Conservation (phyloP, 2,888 invertebrate species). For the Hyalella azteca region DNA sequence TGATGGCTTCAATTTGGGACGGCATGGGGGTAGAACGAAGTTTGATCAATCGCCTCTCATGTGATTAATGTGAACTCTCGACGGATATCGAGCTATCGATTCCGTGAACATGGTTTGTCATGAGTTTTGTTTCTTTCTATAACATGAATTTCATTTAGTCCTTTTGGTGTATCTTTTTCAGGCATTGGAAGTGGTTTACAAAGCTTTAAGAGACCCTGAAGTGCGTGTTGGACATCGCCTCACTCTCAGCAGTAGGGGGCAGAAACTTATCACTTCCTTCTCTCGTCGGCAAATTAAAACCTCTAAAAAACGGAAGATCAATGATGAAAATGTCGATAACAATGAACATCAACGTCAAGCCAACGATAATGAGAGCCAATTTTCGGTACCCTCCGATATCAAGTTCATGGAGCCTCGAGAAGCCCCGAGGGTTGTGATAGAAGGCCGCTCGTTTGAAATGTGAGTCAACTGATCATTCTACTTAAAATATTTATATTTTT, state of each 20-base stretch:
- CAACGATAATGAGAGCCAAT: neutral
- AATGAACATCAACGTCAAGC: neutral
- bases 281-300: slow-evolving; percentile 59
- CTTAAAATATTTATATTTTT: too few relatives aligned
- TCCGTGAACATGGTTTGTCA: too few relatives aligned
- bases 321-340: neutral
- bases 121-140: too few relatives aligned
- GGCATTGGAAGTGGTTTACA: slow-evolving; percentile 62
- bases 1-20: too few relatives aligned
- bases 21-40: too few relatives aligned
- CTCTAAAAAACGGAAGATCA: neutral
- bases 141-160: too few relatives aligned
- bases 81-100: too few relatives aligned
- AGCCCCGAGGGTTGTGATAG: slow-evolving; percentile 48
- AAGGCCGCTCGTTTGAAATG: slow-evolving; percentile 45
- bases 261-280: slow-evolving; percentile 62
- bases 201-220: slow-evolving; percentile 62
- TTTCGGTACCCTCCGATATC: neutral
- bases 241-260: slow-evolving; percentile 63
- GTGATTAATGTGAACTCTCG: too few relatives aligned
- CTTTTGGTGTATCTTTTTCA: slow-evolving; percentile 55
- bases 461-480: too few relatives aligned
- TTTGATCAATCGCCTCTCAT: too few relatives aligned
- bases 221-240: slow-evolving; percentile 64
- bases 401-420: slow-evolving; percentile 14